A percentile compares a stretch with the other conserved stretches of the same genome.
Conservation (phyloP, 2,888 invertebrate species). For the Diarsia dahlii region DNA sequence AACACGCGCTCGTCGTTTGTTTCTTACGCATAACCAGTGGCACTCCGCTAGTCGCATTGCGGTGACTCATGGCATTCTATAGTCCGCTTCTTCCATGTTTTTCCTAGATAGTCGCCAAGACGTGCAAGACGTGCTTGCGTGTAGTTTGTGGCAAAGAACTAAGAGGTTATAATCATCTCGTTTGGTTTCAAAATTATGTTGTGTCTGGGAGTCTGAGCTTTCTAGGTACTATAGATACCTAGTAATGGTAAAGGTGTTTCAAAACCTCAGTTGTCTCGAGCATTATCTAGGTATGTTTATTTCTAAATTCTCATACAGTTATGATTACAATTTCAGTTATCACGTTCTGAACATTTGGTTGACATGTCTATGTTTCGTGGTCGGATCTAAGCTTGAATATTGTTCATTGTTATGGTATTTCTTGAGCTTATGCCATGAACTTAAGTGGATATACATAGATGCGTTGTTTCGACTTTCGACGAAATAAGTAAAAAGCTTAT, state of each 20-base stretch:
- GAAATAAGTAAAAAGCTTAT: background rate
- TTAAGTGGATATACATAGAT: background rate
- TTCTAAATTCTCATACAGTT: slow-evolving; percentile 27
- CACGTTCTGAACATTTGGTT: slow-evolving; percentile 23
- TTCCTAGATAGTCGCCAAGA: background rate
- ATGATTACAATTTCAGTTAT: slow-evolving; percentile 18
- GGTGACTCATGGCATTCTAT: background rate
- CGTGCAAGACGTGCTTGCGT: too few relatives aligned
- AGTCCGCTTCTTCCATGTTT: background rate
- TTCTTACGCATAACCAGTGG: background rate
- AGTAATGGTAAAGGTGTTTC: slow-evolving; percentile 4
- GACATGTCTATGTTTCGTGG: background rate
- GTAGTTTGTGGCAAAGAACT: background rate
- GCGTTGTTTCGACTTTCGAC: background rate
- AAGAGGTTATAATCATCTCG: background rate
- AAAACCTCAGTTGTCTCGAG: slow-evolving; percentile 13
- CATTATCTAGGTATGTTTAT: slow-evolving; percentile 21
- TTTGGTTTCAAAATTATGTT: slow-evolving; percentile 28
- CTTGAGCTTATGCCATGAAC: background rate
- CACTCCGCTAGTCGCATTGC: background rate
- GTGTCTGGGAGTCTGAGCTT: background rate
- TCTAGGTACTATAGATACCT: too few relatives aligned
- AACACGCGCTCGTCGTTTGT: background rate
- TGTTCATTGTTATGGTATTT: background rate
- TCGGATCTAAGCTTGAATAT: background rate